These are phyloP conservation scores for Lagopus leucura DNA, from an alignment of 2,113 vertebrate genomes.

Conservation along the genomic window DNA sequence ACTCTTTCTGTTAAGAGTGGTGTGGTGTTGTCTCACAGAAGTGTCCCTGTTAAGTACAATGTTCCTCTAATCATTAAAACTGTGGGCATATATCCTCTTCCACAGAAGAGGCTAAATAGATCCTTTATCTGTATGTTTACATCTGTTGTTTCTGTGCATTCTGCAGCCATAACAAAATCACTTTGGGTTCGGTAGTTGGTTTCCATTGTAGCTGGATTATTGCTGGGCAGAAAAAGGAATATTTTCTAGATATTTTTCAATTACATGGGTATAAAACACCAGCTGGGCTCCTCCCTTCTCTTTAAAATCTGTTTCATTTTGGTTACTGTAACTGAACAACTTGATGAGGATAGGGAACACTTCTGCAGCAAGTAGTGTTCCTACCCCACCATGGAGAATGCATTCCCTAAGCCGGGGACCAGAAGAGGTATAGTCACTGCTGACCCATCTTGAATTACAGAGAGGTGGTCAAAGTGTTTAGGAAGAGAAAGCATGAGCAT, in stretches of 20 bases:
- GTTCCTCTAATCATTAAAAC: not conserved
- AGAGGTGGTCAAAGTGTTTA: not conserved
- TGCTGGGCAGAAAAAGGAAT: not conserved
- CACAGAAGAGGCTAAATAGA: not conserved
- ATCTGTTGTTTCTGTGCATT: not conserved
- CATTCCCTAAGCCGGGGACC: not conserved
- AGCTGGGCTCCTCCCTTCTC: constrained; percentile 9
- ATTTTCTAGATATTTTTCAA: not conserved
- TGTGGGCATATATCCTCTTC: not conserved
- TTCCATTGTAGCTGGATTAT: constrained; percentile 26
- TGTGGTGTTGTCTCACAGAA: not conserved
- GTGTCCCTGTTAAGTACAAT: not conserved
- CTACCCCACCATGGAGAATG: not conserved
- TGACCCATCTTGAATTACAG: not conserved
- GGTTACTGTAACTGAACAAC: not conserved
- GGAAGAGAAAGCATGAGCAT: not conserved
- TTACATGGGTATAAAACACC: constrained; percentile 5
- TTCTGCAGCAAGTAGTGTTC: not conserved
- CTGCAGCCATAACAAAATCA: not conserved
- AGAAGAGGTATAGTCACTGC: not conserved
- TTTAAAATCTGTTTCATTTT: constrained; percentile 23
- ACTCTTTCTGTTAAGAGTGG: not conserved
- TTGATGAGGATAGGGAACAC: not conserved
- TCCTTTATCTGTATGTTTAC: not conserved
- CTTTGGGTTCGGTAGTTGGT: not conserved